A percentile compares a stretch with the other conserved stretches of the same genome.
These are phyloP conservation scores for Meda fulgida DNA, from an alignment of 2,797 vertebrate species.

Conservation along the genomic window DNA sequence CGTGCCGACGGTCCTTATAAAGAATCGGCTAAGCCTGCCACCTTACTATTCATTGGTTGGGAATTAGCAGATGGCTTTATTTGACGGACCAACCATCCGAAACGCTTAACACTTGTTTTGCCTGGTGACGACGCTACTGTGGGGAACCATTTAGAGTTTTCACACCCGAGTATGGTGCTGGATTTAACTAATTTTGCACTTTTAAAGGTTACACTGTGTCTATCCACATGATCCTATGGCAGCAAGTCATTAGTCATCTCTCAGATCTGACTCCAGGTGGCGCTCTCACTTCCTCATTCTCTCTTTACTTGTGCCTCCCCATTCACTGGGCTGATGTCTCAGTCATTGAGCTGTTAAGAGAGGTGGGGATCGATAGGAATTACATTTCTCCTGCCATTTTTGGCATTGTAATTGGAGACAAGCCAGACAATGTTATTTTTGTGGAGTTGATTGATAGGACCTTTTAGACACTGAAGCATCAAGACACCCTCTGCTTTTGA, in stretches of 20 bases:
- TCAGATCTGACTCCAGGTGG: neutral
- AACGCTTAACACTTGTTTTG: constrained; percentile 50
- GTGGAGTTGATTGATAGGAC: constrained; percentile 48
- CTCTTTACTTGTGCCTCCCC: constrained; percentile 42
- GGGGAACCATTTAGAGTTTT: constrained; percentile 29
- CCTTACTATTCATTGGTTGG: constrained; percentile 59
- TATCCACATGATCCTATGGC: neutral
- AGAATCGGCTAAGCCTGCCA: constrained; percentile 56
- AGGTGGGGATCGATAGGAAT: constrained; percentile 65
- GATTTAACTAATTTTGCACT: constrained; percentile 30
- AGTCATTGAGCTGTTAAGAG: constrained; percentile 62
- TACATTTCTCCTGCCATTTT: constrained; percentile 60
- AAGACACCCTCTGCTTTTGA: constrained; percentile 16
- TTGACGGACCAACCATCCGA: constrained; percentile 43
- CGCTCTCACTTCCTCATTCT: neutral
- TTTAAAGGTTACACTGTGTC: constrained; percentile 28
- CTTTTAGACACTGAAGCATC: constrained; percentile 47
- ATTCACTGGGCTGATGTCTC: constrained; percentile 46
- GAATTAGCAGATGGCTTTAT: constrained; percentile 58
- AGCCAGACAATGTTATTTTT: constrained; percentile 50
- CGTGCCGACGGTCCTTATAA: constrained; percentile 25
- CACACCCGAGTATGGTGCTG: constrained; percentile 55
- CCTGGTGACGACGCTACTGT: constrained; percentile 24
- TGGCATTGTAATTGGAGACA: constrained; percentile 53
- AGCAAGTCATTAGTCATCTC: neutral